Base-by-base conservation (phyloP, 30 jellyfish, hydroid and myxozoan species). In the Hydra vulgaris region DNA sequence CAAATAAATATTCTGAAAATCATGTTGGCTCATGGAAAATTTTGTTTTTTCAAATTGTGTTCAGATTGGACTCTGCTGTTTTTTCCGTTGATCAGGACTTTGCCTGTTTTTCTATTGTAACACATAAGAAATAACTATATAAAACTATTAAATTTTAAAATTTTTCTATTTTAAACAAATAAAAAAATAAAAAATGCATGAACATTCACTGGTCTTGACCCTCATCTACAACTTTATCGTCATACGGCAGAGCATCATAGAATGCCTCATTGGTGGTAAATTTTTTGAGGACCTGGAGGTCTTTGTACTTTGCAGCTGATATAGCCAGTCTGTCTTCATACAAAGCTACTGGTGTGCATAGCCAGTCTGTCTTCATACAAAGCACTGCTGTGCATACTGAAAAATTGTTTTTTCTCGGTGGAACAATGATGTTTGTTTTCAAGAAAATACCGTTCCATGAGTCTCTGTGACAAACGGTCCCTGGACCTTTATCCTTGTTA, bases 41-140 rank as follows among this genome's bases (percentile, higher is more conserved):
- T n/a, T 40, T 40, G 27, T 19, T 19, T 69, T 69, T 69, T 69
- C 25, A 21, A 69, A 69, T 3, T 69, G 27, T 69, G 25, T 69
- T 69, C 76, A 69, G 76, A 69, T 69, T 24, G 27, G 25, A 20
- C 27, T 69, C 76, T 24, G 76, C 76, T 24, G 76, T 19, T 24
- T 19, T 24, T 69, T 19, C 27, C 76, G 76, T 69, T 19, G 27
- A 69, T 69, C 15, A 20, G 25, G 25, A 69, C 76, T 19, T 19
- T 19, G 76, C 76, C 76, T 69, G 25, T 69, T 19, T 19, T 69
- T 69, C 76, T 19, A 69, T 7, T 69, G 25, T 69, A 69, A 69
- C 25, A 20, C 25, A 69, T 19, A 69, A 20, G 27, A 20, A 69
- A 24, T 19, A 69, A 69, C 27, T 69, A 69, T 69, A 69, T 69